phyloP scores from a whole-genome alignment of 1,140 invertebrate species.

The Calycopis cecrops region DNA sequence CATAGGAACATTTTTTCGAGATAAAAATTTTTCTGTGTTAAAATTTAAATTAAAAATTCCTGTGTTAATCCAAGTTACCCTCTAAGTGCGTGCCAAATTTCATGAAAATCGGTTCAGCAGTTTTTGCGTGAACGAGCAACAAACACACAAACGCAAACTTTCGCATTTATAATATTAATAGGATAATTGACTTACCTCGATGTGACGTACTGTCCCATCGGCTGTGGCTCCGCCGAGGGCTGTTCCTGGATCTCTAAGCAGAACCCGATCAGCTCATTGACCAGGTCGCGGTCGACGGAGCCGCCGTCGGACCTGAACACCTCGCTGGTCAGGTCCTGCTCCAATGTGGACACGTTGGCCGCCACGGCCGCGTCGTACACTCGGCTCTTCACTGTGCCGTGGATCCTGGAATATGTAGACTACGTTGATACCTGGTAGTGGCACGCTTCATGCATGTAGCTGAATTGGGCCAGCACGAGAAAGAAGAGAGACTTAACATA shows the following conservation, averaged over 20 bases:
- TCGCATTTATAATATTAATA: neutral
- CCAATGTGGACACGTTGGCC: conserved; percentile 35
- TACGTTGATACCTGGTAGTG: too few species aligned
- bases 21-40: too few species aligned
- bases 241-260: conserved; percentile 25
- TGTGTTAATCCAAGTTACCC: too few species aligned
- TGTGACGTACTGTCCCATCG: conserved; percentile 38
- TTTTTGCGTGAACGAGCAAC: too few species aligned
- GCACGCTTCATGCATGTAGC: too few species aligned
- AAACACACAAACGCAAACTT: too few species aligned
- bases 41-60: too few species aligned
- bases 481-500: too few species aligned
- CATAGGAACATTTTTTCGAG: too few species aligned
- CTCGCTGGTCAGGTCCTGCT: conserved; percentile 34
- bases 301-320: conserved; percentile 39
- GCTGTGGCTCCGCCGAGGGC: conserved; percentile 23
- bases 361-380: conserved; percentile 37
- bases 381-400: conserved; percentile 36
- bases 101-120: too few species aligned
- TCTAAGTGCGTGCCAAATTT: too few species aligned
- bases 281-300: conserved; percentile 16
- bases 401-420: conserved; percentile 46
- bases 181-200: conserved; percentile 28
- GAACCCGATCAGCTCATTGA: conserved; percentile 35
- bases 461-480: too few species aligned